Evolutionary conservation across 64 coral and sea anemone species (phyloP).

Genomic region (Pachyseris speciosa): DNA sequence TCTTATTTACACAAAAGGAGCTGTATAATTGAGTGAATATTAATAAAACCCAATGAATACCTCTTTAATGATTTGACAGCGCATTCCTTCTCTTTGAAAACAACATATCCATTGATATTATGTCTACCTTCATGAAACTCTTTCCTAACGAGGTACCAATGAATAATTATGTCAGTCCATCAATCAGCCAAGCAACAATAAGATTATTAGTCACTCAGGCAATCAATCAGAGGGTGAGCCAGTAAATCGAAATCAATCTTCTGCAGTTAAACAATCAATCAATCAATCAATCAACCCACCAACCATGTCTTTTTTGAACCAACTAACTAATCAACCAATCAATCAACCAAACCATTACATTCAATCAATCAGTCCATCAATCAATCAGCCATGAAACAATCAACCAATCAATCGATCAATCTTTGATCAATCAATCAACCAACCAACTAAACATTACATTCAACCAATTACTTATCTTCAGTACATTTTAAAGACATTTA

Average conservation of each 20-base stretch:
- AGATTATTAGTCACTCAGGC: not conserved
- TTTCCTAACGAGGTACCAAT: conserved; percentile 59
- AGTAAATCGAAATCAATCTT: no score
- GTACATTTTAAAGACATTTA: no score
- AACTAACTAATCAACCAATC: not conserved
- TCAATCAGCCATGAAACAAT: no score
- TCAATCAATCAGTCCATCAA: no score
- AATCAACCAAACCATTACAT: no score
- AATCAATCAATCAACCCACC: not conserved
- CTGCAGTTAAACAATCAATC: no score
- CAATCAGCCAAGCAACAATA: not conserved
- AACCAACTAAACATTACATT: not conserved
- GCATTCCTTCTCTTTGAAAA: conserved; percentile 70
- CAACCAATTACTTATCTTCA: no score
- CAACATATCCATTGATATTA: conserved; percentile 95
- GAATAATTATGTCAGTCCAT: not conserved
- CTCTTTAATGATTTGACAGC: conserved; percentile 69
- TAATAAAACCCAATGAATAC: no score
- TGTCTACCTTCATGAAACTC: conserved; percentile 83
- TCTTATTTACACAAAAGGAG: no score
- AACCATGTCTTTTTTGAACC: no score
- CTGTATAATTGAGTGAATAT: no score
- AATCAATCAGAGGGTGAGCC: not conserved
- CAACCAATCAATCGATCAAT: not conserved
- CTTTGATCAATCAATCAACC: not conserved